Conservation (phyloP, 2,113 vertebrate species). For the Austrofundulus limnaeus region DNA sequence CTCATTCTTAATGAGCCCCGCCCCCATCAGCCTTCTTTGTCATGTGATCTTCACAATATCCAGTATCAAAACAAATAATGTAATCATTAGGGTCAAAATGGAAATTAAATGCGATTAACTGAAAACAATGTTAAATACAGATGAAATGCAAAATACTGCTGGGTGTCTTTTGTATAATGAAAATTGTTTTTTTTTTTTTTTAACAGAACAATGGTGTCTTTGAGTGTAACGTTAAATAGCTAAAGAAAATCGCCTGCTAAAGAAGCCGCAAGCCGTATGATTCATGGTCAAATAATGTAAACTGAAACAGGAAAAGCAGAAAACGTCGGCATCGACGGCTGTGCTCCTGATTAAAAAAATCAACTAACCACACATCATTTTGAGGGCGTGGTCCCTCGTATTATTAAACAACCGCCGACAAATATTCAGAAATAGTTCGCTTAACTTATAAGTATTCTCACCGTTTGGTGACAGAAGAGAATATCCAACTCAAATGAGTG, state of each 20-base stretch:
- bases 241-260: constrained; percentile 2
- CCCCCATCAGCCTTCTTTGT: constrained; percentile 50
- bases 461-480: constrained; percentile 36
- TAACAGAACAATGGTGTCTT: background rate
- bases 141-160: background rate
- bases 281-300: background rate
- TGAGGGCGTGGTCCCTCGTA: constrained; percentile 45
- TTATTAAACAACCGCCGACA: background rate
- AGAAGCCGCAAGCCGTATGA: background rate
- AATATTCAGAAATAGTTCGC: background rate
- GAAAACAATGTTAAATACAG: background rate
- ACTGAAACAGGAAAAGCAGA: background rate
- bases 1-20: constrained; percentile 52
- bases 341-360: background rate
- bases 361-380: background rate
- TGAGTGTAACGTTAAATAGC: background rate
- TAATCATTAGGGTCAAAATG: no score
- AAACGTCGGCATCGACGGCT: background rate
- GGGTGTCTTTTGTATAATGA: background rate
- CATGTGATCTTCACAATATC: constrained; percentile 30
- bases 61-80: constrained; percentile 54
- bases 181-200: background rate
- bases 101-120: no score
- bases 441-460: constrained; percentile 23
- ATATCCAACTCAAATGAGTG: constrained; percentile 31